A percentile compares a stretch with the other conserved stretches of the same genome.
Conservation (phyloP, 2,888 invertebrate species). For the Pseudococcus jackbeardsleyi region DNA sequence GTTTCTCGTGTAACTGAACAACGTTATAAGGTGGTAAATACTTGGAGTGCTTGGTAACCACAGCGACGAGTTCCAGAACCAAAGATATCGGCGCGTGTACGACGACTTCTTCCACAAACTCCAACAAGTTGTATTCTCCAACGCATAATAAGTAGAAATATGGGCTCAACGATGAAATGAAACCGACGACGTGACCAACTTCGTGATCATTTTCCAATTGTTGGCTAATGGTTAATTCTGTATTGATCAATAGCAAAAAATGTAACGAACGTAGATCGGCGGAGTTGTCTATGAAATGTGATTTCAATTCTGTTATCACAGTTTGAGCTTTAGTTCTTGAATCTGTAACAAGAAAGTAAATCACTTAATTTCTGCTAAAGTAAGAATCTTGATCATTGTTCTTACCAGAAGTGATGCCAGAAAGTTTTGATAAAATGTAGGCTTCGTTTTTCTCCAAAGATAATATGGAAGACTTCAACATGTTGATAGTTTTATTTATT, state of each 20-base stretch:
- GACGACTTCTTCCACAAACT: not conserved
- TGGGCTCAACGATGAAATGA: conserved; percentile 12
- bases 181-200: conserved; percentile 49
- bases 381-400: not conserved
- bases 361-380: not conserved
- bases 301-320: not conserved
- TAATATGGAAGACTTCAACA: conserved; percentile 8
- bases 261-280: conserved; percentile 25
- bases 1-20: not conserved
- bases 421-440: not conserved
- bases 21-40: not conserved
- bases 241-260: conserved; percentile 36
- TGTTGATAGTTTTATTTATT: not conserved
- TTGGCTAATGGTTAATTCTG: not conserved
- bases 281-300: not conserved
- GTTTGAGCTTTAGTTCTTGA: not conserved
- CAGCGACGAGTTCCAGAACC: not conserved
- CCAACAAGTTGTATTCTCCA: not conserved
- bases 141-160: conserved; percentile 28
- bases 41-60: not conserved
- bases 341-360: not conserved
- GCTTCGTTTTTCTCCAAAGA: not conserved
- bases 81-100: not conserved
- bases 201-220: conserved; percentile 21
- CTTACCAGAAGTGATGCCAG: not conserved